Base-by-base conservation (phyloP, 37 sponge, comb jelly and placozoan species). In the Cliona cf. orientalis region DNA sequence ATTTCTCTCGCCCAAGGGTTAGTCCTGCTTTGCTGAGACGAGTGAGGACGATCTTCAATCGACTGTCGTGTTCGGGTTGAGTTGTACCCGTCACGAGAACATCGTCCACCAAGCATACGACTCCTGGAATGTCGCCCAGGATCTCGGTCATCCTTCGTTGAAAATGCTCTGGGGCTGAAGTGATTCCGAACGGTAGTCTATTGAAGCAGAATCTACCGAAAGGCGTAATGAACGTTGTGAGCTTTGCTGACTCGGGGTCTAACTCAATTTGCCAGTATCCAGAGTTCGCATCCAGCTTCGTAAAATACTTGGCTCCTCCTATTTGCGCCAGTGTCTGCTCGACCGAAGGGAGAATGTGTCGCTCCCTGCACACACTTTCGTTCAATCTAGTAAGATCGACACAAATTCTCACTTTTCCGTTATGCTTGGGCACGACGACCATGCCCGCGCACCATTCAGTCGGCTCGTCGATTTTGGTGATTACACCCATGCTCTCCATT, bases 341-440 rank as follows among this genome's bases (percentile, higher is more conserved):
- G 38, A 75, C 42, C 7, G 57, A 57, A 0, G 86, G 86, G 2
- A 76, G 63, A 31, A 67, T 66, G 31, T 75, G 69, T 0, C 56
- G 78, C 2, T 67, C 72, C 45, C 86, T 64, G n/a, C 46, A 25
- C 2, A 85, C 76, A 69, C 69, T 76, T 55, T 76, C 69, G 36
- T 85, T 85, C 62, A 85, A 64, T 3, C 76, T 65, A 17, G 86
- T 76, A 1, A 76, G 86, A 31, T 85, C 86, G 3, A 85, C 46
- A 46, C 86, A 85, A 19, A 67, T 67, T 36, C 80, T 6, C 12
- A 80, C 80, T 6, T 46, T 31, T 1, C 69, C 58, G 23, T 80
- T 42, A 1, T 17, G 17, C 42, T 80, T 79, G 26, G 69, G 80
- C 5, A 80, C 80, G 11, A 80, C 70, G 5, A 80, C 80, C 70